A percentile compares a stretch with the other conserved stretches of the same genome.
Conservation (phyloP, 1,140 invertebrate species). For the Drosophila pectinifera region DNA sequence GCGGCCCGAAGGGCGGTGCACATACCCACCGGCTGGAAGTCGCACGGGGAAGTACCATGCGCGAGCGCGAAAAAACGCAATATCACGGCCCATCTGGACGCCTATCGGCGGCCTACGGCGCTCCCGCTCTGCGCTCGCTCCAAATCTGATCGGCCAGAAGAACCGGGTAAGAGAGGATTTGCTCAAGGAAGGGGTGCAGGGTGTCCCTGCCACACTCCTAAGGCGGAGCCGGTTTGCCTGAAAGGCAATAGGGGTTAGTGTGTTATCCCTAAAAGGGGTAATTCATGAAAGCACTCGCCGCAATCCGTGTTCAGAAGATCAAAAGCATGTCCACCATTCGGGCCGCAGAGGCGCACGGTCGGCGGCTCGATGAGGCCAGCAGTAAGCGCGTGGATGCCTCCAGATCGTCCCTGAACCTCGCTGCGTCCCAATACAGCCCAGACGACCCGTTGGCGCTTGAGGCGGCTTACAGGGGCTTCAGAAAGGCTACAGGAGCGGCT, state of each 20-base stretch:
- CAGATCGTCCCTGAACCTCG: conserved; percentile 7
- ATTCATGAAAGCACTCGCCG: conserved; percentile 7
- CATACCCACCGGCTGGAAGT: conserved; percentile 7
- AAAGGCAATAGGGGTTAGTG: no score
- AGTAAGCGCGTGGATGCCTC: conserved; percentile 7
- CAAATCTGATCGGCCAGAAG: no score
- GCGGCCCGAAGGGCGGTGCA: conserved; percentile 9
- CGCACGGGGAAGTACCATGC: conserved; percentile 5
- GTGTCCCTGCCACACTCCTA: no score
- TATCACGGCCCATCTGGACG: no score
- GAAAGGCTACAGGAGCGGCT: conserved; percentile 7
- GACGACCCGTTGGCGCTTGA: conserved; percentile 7
- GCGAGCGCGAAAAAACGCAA: background rate
- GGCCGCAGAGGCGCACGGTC: conserved; percentile 7
- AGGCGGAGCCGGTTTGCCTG: no score
- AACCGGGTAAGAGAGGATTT: no score
- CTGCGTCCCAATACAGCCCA: conserved; percentile 7
- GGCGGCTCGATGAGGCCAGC: conserved; percentile 7
- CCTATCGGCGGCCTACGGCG: no score
- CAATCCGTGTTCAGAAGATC: conserved; percentile 7
- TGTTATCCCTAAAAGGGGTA: conserved; percentile 10
- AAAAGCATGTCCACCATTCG: conserved; percentile 5
- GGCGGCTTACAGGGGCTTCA: conserved; percentile 7
- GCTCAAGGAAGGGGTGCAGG: no score
- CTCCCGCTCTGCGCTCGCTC: no score